Conservation (phyloP, 2,888 invertebrate species). For the Metallyticus violacea region DNA sequence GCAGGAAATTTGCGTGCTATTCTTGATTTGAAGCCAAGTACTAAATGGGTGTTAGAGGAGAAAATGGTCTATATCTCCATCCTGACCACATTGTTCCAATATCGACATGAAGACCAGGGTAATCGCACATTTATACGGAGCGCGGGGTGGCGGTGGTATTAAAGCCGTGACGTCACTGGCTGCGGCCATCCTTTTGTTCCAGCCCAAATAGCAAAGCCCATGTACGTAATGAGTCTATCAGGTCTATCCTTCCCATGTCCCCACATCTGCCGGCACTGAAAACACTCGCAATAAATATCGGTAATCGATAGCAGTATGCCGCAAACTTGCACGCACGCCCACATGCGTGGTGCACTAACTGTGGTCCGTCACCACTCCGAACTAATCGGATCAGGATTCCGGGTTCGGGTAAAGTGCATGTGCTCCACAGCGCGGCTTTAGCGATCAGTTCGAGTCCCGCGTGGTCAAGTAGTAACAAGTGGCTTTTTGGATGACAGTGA, state of each 20-base stretch:
- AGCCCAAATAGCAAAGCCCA: background rate
- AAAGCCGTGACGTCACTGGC: background rate
- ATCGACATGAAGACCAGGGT: background rate
- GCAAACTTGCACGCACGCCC: background rate
- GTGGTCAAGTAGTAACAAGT: background rate
- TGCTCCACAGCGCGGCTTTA: background rate
- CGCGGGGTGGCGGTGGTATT: background rate
- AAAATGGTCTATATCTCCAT: background rate
- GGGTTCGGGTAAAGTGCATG: background rate
- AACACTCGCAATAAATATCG: conserved; percentile 26
- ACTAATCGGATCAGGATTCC: background rate
- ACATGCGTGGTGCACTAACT: background rate
- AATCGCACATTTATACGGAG: background rate
- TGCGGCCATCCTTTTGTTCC: background rate
- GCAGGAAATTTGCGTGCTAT: no score
- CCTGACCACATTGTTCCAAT: no score
- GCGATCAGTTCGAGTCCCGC: background rate
- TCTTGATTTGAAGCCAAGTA: background rate
- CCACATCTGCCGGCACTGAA: background rate
- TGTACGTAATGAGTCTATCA: background rate
- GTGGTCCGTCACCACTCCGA: background rate
- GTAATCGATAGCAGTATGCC: conserved; percentile 15
- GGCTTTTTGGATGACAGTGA: no score
- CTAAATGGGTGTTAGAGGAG: background rate
- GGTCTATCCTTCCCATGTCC: background rate